These are phyloP conservation scores for Sisyra terminalis DNA, from an alignment of 2,888 invertebrate species.

Conservation along the genomic window DNA sequence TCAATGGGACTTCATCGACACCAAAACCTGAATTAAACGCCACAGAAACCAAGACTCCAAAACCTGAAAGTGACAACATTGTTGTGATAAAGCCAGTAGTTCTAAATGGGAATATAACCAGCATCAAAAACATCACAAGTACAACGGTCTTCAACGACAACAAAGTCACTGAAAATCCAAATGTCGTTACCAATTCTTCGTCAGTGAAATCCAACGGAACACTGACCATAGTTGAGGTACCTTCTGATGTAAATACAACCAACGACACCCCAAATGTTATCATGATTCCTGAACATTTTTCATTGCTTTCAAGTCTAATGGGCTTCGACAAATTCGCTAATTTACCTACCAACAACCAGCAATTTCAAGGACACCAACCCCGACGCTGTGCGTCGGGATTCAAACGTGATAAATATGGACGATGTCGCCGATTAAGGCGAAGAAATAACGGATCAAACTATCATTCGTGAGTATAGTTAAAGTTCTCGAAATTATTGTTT, in stretches of 20 bases:
- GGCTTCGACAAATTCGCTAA: too few species aligned
- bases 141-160: not conserved
- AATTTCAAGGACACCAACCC: not conserved
- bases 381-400: conserved; percentile 21
- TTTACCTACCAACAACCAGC: too few species aligned
- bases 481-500: too few species aligned
- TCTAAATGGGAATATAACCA: not conserved
- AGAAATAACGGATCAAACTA: conserved; percentile 7
- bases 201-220: not conserved
- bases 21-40: not conserved
- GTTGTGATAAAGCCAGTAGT: not conserved
- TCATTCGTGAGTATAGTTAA: too few species aligned
- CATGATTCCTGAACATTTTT: not conserved
- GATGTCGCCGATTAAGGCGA: conserved; percentile 23
- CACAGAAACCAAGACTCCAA: not conserved
- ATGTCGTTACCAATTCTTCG: not conserved
- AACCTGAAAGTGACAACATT: not conserved
- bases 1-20: not conserved
- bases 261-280: too few species aligned
- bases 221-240: too few species aligned
- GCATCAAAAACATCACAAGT: not conserved
- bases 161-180: not conserved
- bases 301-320: too few species aligned
- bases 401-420: conserved; percentile 23
- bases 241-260: too few species aligned